Percentiles rank a stretch among this genome's conserved stretches.
phyloP scores from a whole-genome alignment of 1,140 invertebrate species.

The Globodera rostochiensis region DNA sequence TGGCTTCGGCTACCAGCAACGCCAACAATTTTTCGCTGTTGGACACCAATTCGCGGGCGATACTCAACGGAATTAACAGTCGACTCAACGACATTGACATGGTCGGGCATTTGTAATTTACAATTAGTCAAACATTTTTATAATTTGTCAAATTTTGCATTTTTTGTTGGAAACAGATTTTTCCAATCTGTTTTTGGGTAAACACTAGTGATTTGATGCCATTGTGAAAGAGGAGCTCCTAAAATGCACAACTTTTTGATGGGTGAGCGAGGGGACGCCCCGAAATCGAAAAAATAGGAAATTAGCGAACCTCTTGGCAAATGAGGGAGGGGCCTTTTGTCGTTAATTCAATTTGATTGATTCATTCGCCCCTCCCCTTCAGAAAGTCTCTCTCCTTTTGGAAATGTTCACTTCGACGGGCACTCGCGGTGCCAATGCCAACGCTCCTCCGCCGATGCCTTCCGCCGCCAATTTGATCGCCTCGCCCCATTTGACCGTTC shows the following conservation, averaged over 20 bases:
- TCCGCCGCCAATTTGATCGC: conserved; percentile 8
- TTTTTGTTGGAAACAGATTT: conserved; percentile 12
- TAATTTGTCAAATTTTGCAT: neutral
- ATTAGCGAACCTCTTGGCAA: too few species aligned
- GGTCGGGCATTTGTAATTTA: conserved; percentile 18
- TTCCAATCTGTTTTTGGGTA: too few species aligned
- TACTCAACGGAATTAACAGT: conserved; percentile 55
- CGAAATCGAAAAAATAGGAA: too few species aligned
- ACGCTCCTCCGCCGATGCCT: neutral
- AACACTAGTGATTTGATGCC: too few species aligned
- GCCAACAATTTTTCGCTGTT: conserved; percentile 18
- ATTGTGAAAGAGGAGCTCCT: too few species aligned
- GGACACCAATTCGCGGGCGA: conserved; percentile 57
- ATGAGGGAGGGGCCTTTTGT: conserved; percentile 13
- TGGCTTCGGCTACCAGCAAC: conserved; percentile 14
- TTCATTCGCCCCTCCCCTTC: conserved; percentile 34
- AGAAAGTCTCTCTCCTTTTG: conserved; percentile 23
- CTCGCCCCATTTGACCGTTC: conserved; percentile 4
- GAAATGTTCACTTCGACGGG: conserved; percentile 24
- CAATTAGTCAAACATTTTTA: too few species aligned
- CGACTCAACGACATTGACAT: conserved; percentile 63
- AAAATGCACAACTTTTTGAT: too few species aligned
- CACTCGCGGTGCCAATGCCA: neutral
- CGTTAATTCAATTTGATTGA: conserved; percentile 38
- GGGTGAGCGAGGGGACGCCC: too few species aligned